Conservation (phyloP, 2,113 vertebrate genomes). For the Pithys albifrons region DNA sequence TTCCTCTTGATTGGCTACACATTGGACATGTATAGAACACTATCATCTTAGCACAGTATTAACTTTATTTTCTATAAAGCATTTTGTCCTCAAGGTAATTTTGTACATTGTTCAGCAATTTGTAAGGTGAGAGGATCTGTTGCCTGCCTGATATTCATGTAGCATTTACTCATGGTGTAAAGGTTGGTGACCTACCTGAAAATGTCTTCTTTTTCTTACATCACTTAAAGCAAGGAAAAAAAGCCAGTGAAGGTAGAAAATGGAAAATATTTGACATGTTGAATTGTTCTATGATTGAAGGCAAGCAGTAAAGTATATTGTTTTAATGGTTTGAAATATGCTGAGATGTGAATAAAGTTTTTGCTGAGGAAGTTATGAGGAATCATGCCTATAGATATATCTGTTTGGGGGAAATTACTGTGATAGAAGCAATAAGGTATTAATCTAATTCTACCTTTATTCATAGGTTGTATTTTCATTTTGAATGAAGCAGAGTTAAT, state of each 20-base stretch:
- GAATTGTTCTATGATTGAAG: background rate
- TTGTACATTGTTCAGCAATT: background rate
- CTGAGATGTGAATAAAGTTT: background rate
- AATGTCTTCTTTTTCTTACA: background rate
- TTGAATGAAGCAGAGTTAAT: background rate
- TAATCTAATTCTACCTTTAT: background rate
- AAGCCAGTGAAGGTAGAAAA: background rate
- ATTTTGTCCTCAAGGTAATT: background rate
- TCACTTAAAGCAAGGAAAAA: background rate
- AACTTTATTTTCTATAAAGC: background rate
- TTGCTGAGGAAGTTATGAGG: background rate
- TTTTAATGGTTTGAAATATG: background rate
- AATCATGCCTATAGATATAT: background rate
- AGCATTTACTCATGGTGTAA: background rate
- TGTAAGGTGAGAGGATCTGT: background rate
- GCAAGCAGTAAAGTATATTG: background rate
- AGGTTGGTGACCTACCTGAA: background rate
- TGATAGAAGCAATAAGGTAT: background rate
- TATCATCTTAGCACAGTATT: background rate
- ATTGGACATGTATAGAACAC: background rate
- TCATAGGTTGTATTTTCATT: background rate
- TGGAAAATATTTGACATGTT: background rate
- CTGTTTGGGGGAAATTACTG: background rate
- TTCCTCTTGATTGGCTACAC: background rate
- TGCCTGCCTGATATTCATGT: background rate